Conservation (phyloP, 2,797 vertebrate species). For the Sebastes glaucus region DNA sequence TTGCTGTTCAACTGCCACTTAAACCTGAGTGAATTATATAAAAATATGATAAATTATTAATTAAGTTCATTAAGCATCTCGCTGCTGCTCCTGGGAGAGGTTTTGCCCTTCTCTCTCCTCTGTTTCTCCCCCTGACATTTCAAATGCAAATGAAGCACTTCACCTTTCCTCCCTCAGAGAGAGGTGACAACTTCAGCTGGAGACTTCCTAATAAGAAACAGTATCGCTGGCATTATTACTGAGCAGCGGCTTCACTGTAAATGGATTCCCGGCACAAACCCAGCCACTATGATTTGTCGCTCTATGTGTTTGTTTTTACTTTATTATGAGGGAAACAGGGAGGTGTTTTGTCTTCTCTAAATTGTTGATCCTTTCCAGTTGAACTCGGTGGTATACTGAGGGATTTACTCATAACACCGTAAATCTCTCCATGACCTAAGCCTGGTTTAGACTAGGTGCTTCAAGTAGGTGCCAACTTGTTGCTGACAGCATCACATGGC, state of each 20-base stretch:
- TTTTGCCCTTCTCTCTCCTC: constrained; percentile 36
- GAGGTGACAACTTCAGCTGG: constrained; percentile 40
- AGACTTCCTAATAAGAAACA: constrained; percentile 22
- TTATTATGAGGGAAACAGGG: constrained; percentile 1
- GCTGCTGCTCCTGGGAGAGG: constrained; percentile 29
- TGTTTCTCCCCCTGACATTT: constrained; percentile 58
- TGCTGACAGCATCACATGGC: neutral
- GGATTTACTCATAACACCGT: neutral
- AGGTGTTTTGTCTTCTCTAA: neutral
- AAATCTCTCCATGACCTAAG: neutral
- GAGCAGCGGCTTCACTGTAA: constrained; percentile 8
- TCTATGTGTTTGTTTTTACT: neutral
- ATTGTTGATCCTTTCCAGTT: neutral
- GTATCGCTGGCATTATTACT: neutral
- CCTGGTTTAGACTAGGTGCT: neutral
- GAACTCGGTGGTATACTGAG: neutral
- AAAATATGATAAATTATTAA: constrained; percentile 29
- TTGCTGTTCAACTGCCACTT: neutral
- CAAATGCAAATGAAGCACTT: constrained; percentile 69
- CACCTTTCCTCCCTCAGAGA: constrained; percentile 41
- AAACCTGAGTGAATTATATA: constrained; percentile 5
- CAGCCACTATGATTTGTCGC: neutral
- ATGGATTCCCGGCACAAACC: neutral
- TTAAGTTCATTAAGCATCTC: constrained; percentile 51
- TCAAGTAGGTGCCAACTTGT: neutral